Evolutionary conservation across 2,888 invertebrate species (phyloP).

Genomic region (Drosophila hamatofila): DNA sequence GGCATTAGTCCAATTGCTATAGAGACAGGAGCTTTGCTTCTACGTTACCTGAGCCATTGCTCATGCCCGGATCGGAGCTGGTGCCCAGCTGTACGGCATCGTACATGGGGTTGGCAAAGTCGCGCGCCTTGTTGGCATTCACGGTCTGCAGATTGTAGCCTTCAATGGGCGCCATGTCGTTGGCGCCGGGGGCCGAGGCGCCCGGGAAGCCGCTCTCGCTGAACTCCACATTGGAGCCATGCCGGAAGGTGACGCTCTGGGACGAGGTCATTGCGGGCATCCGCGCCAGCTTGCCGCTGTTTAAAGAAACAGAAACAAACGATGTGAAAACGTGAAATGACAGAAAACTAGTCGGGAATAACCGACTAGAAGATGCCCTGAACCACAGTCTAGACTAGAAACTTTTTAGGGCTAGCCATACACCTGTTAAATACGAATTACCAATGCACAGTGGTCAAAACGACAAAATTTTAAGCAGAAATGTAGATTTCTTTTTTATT

Average conservation of each 20-base stretch:
- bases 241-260: constrained; percentile 96
- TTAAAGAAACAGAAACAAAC: not conserved
- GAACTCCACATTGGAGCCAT: constrained; percentile 97
- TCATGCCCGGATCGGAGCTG: constrained; percentile 87
- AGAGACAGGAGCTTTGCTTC: not conserved
- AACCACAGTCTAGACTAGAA: too few species aligned
- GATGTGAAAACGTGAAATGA: not conserved
- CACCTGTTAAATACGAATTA: too few species aligned
- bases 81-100: constrained; percentile 92
- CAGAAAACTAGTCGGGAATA: too few species aligned
- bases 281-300: constrained; percentile 92
- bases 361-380: not conserved
- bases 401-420: too few species aligned
- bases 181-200: constrained; percentile 70
- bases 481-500: too few species aligned
- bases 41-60: constrained; percentile 87
- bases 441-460: too few species aligned
- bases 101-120: constrained; percentile 99
- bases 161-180: constrained; percentile 88
- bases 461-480: too few species aligned
- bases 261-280: constrained; percentile 93
- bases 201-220: constrained; percentile 87
- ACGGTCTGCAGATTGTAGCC: constrained; percentile 93
- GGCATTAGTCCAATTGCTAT: not conserved
- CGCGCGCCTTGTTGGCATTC: constrained; percentile 90